Percentiles rank a stretch among this genome's conserved stretches.
phyloP scores from a whole-genome alignment of 2,113 vertebrate species.

The Charadrius vociferus region DNA sequence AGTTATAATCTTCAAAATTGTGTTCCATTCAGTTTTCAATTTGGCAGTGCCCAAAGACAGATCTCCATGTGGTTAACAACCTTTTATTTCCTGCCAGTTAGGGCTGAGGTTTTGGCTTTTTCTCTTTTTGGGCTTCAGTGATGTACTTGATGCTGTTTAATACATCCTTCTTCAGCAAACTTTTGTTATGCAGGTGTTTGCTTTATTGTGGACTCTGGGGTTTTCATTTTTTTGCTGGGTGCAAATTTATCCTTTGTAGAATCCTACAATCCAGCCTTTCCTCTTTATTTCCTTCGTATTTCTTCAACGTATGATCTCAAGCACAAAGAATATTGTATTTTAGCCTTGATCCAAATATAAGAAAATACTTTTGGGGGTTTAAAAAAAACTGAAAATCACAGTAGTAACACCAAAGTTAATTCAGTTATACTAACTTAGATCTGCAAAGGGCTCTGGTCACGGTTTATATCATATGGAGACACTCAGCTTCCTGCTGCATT shows the following conservation, averaged over 20 bases:
- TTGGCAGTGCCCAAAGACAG: conserved; percentile 70
- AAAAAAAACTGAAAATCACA: neutral
- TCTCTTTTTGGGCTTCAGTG: conserved; percentile 33
- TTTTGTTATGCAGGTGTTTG: conserved; percentile 19
- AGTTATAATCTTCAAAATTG: conserved; percentile 76
- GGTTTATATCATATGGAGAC: neutral
- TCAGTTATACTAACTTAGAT: neutral
- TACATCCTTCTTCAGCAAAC: neutral
- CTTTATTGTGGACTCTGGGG: neutral
- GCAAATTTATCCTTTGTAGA: neutral
- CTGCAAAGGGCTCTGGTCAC: neutral
- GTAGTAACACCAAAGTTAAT: neutral
- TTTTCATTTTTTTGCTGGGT: neutral
- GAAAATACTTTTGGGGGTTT: too few species aligned
- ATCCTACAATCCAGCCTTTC: neutral
- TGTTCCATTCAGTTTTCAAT: conserved; percentile 73
- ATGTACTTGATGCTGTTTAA: conserved; percentile 3
- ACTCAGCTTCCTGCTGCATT: neutral
- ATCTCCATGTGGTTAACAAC: conserved; percentile 73
- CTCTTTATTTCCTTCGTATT: neutral
- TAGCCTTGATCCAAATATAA: neutral
- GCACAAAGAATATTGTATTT: neutral
- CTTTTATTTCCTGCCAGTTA: conserved; percentile 72
- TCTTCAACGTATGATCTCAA: neutral
- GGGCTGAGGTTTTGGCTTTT: conserved; percentile 43